Conservation (phyloP, 92 coral and sea anemone genomes). For the Paragorgia papillata region DNA sequence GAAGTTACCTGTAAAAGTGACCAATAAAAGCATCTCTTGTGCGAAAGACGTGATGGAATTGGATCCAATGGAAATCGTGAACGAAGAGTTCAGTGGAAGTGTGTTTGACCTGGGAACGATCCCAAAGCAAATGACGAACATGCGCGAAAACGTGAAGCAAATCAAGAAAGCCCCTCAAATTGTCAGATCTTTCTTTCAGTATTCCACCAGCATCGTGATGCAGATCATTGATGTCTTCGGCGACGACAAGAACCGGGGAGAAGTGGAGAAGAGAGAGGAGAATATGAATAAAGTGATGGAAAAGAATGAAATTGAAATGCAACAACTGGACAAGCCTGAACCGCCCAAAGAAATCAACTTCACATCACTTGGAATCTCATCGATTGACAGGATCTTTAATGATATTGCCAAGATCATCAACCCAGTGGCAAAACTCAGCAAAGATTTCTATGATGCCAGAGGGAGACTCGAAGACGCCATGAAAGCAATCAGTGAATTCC, state of each 20-base stretch:
- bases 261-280: conserved; percentile 16
- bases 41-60: conserved; percentile 17
- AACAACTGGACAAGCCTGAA: conserved; percentile 6
- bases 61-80: conserved; percentile 16
- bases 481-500: conserved; percentile 34
- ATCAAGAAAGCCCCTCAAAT: conserved; percentile 20
- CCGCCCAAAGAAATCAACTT: conserved; percentile 29
- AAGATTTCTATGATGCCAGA: conserved; percentile 24
- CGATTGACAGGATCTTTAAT: conserved; percentile 17
- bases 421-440: conserved; percentile 22
- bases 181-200: conserved; percentile 15
- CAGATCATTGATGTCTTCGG: conserved; percentile 17
- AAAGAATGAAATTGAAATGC: background rate
- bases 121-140: conserved; percentile 21
- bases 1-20: conserved; percentile 20
- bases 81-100: conserved; percentile 21
- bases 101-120: conserved; percentile 21
- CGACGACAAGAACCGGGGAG: conserved; percentile 8
- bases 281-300: conserved; percentile 8
- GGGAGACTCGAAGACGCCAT: conserved; percentile 6
- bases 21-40: conserved; percentile 16
- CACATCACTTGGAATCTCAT: conserved; percentile 20
- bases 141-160: conserved; percentile 17
- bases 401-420: conserved; percentile 23
- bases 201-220: conserved; percentile 30